These are phyloP conservation scores for Zapus hudsonius DNA, from an alignment of 2,113 vertebrate species.

Conservation along the genomic window DNA sequence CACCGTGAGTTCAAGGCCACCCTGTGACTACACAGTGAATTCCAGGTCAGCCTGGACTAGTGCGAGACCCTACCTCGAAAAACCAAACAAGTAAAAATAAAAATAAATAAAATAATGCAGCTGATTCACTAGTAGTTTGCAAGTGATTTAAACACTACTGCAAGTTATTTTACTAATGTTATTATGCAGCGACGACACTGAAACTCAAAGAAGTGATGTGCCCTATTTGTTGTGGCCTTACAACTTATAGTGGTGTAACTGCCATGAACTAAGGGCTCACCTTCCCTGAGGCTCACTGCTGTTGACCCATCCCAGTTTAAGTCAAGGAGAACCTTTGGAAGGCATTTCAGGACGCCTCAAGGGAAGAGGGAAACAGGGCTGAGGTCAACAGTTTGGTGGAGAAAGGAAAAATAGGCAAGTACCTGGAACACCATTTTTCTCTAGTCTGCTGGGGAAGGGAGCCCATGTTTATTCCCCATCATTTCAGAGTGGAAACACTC, in stretches of 20 bases:
- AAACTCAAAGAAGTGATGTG: neutral
- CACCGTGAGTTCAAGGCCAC: too few relatives aligned
- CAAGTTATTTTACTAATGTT: neutral
- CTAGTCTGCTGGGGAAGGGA: neutral
- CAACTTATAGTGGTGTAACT: neutral
- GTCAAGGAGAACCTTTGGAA: slow-evolving; percentile 35
- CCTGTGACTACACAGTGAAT: too few relatives aligned
- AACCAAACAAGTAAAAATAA: too few relatives aligned
- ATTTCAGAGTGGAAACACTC: neutral
- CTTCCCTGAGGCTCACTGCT: neutral
- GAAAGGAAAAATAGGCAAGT: neutral
- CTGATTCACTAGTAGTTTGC: neutral
- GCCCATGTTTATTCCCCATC: neutral
- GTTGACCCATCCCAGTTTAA: neutral
- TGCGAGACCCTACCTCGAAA: too few relatives aligned
- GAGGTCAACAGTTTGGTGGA: neutral
- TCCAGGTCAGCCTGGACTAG: too few relatives aligned
- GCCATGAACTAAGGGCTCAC: neutral
- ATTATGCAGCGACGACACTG: neutral
- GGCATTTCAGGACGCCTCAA: neutral
- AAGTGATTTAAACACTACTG: slow-evolving; percentile 35
- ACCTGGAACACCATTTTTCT: neutral
- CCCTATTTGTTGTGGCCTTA: neutral
- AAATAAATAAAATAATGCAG: too few relatives aligned
- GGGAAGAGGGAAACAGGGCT: neutral